Evolutionary conservation across 2,797 vertebrate genomes (phyloP).

Genomic region (Catharus ustulatus): DNA sequence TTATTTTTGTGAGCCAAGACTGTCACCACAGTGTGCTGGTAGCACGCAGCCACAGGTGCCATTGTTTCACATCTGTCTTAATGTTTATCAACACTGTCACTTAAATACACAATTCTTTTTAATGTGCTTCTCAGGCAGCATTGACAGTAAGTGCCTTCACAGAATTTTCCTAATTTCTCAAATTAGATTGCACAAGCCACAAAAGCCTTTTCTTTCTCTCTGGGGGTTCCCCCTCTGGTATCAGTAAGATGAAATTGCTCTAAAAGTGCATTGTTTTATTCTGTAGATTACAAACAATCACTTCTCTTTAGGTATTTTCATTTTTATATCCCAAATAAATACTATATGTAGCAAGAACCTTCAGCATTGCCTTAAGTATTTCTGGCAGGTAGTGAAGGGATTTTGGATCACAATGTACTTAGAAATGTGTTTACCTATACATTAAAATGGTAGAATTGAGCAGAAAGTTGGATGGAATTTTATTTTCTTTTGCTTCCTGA

Average conservation of each 20-base stretch:
- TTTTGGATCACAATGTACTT: neutral
- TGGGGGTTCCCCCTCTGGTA: neutral
- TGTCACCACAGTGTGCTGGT: neutral
- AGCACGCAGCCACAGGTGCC: neutral
- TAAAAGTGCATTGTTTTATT: neutral
- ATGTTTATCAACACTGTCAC: neutral
- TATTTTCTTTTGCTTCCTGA: neutral
- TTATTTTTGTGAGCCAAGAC: neutral
- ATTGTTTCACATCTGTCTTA: neutral
- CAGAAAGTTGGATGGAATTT: neutral
- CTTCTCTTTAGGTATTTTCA: neutral
- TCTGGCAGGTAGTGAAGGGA: neutral
- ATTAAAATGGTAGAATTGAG: neutral
- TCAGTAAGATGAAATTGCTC: neutral
- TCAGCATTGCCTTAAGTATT: neutral
- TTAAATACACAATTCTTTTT: conserved; percentile 5
- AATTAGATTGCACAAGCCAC: neutral
- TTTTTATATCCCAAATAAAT: conserved; percentile 19
- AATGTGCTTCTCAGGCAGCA: neutral
- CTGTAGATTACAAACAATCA: neutral
- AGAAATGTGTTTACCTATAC: neutral
- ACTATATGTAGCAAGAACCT: neutral
- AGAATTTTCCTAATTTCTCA: neutral
- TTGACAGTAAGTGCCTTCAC: neutral
- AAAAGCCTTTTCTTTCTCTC: neutral